phyloP scores from a whole-genome alignment of 1,140 invertebrate species.

The Samia ricini region DNA sequence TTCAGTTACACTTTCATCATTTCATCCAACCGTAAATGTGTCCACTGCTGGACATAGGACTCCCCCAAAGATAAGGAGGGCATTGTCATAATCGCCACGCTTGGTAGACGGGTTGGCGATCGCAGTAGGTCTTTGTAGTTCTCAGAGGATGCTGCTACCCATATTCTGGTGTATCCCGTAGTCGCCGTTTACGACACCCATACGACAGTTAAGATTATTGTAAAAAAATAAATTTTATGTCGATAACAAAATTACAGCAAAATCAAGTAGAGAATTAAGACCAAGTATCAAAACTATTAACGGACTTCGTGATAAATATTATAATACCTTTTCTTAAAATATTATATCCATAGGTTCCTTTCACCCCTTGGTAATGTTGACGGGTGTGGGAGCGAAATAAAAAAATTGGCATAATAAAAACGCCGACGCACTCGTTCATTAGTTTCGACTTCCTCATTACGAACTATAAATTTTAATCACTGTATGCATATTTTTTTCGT shows the following conservation, averaged over 20 bases:
- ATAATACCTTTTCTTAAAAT: conserved; percentile 41
- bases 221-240: no score
- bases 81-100: no score
- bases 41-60: no score
- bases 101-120: no score
- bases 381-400: conserved; percentile 29
- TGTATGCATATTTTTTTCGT: background rate
- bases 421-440: conserved; percentile 11
- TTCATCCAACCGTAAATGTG: no score
- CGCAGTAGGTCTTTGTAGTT: no score
- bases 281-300: conserved; percentile 46
- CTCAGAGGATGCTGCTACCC: no score
- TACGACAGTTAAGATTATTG: no score
- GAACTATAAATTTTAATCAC: background rate
- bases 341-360: conserved; percentile 47
- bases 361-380: conserved; percentile 45
- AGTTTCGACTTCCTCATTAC: conserved; percentile 13
- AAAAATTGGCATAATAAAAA: conserved; percentile 11
- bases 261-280: background rate
- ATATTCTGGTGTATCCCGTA: no score
- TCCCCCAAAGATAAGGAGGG: no score
- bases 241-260: background rate
- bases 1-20: no score
- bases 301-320: conserved; percentile 13
- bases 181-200: no score